phyloP scores from a whole-genome alignment of 2,888 invertebrate genomes.

The Cancer borealis region DNA sequence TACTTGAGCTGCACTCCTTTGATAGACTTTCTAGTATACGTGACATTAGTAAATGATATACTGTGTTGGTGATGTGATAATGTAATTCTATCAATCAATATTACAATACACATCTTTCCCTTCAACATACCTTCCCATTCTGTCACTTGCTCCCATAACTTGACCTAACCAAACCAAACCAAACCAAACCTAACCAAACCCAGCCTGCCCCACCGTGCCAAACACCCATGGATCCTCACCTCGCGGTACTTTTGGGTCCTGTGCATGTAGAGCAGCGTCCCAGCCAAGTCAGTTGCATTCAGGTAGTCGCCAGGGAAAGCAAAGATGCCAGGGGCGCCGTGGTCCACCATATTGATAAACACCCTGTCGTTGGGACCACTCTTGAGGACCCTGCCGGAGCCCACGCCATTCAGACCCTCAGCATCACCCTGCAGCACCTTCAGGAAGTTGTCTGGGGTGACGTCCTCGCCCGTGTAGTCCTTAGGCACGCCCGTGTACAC shows the following conservation, averaged over 20 bases:
- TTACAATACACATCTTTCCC: too few species aligned
- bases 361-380: slow-evolving; percentile 83
- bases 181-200: too few species aligned
- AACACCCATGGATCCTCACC: slow-evolving; percentile 8
- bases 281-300: slow-evolving; percentile 77
- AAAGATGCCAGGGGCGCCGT: slow-evolving; percentile 83
- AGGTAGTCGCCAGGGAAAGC: slow-evolving; percentile 81
- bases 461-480: slow-evolving; percentile 83
- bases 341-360: slow-evolving; percentile 84
- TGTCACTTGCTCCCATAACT: too few species aligned
- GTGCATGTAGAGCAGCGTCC: slow-evolving; percentile 80
- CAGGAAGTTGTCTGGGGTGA: slow-evolving; percentile 83
- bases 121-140: too few species aligned
- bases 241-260: slow-evolving; percentile 81
- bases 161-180: too few species aligned
- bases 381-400: slow-evolving; percentile 82
- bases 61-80: too few species aligned
- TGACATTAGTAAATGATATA: too few species aligned
- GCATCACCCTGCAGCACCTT: slow-evolving; percentile 83
- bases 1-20: too few species aligned
- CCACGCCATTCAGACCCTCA: slow-evolving; percentile 79
- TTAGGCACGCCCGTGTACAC: slow-evolving; percentile 83
- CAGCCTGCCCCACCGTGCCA: too few species aligned
- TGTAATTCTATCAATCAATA: too few species aligned
- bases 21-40: too few species aligned